These are phyloP conservation scores for Sparidentex hasta DNA, from an alignment of 2,797 vertebrate genomes.

Conservation along the genomic window DNA sequence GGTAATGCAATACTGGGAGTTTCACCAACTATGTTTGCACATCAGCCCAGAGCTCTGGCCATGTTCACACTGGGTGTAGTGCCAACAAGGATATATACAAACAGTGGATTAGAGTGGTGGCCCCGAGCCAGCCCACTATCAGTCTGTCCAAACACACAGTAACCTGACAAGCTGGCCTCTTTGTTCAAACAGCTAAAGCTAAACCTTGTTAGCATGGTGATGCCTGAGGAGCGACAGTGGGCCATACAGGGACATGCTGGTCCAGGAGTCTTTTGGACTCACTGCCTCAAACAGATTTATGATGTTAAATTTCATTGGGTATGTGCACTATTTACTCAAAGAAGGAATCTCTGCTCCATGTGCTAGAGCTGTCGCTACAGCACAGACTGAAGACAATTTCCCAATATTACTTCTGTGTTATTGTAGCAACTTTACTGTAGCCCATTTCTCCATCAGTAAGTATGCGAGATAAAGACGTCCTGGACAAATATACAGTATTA, in stretches of 20 bases:
- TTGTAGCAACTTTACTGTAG: background rate
- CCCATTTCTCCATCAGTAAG: background rate
- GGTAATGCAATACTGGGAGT: slow-evolving; percentile 62
- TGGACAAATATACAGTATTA: background rate
- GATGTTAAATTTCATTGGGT: background rate
- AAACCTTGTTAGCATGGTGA: slow-evolving; percentile 34
- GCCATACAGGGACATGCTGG: background rate
- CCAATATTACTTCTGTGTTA: background rate
- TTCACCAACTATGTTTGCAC: slow-evolving; percentile 73
- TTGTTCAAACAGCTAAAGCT: slow-evolving; percentile 63
- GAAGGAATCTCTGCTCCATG: background rate
- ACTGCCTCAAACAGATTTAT: background rate
- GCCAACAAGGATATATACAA: slow-evolving; percentile 79
- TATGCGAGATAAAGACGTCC: background rate
- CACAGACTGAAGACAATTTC: background rate
- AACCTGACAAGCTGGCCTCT: slow-evolving; percentile 62
- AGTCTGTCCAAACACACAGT: slow-evolving; percentile 76
- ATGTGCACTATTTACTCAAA: background rate
- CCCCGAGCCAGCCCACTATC: slow-evolving; percentile 70
- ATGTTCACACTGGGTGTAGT: slow-evolving; percentile 66
- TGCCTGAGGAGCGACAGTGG: background rate
- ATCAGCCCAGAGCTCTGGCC: slow-evolving; percentile 53
- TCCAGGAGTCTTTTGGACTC: background rate
- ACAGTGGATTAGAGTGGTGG: slow-evolving; percentile 76
- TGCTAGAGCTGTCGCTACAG: background rate